phyloP scores from a whole-genome alignment of 2,888 invertebrate species.

The Pammene aurita region DNA sequence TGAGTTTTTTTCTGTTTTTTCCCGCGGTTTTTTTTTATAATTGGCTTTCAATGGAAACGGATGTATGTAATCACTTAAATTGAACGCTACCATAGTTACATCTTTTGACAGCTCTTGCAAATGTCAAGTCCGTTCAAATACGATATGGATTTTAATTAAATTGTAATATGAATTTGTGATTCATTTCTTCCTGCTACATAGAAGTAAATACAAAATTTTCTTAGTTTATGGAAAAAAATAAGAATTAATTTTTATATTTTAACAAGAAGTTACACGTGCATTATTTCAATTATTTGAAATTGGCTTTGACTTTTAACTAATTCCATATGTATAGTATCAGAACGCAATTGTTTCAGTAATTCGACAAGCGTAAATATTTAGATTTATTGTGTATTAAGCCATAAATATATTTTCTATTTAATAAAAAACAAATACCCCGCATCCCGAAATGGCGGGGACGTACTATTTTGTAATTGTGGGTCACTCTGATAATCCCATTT shows the following conservation, averaged over 20 bases:
- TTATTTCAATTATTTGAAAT: too few species aligned
- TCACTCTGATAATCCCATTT: slow-evolving; percentile 97
- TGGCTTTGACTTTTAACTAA: not conserved
- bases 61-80: not conserved
- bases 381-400: not conserved
- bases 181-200: not conserved
- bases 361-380: not conserved
- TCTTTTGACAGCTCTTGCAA: slow-evolving; percentile 8
- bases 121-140: slow-evolving; percentile 26
- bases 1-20: not conserved
- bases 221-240: not conserved
- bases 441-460: slow-evolving; percentile 84
- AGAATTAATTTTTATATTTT: not conserved
- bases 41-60: too few species aligned
- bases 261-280: not conserved
- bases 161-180: not conserved
- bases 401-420: slow-evolving; percentile 9
- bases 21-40: not conserved
- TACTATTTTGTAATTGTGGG: slow-evolving; percentile 99
- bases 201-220: not conserved
- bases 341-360: not conserved
- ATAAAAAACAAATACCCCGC: not conserved
- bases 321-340: not conserved
- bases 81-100: slow-evolving; percentile 17
- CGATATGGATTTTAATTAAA: not conserved